These are phyloP conservation scores for Noctua pronuba DNA, from an alignment of 2,888 invertebrate genomes.

Conservation along the genomic window DNA sequence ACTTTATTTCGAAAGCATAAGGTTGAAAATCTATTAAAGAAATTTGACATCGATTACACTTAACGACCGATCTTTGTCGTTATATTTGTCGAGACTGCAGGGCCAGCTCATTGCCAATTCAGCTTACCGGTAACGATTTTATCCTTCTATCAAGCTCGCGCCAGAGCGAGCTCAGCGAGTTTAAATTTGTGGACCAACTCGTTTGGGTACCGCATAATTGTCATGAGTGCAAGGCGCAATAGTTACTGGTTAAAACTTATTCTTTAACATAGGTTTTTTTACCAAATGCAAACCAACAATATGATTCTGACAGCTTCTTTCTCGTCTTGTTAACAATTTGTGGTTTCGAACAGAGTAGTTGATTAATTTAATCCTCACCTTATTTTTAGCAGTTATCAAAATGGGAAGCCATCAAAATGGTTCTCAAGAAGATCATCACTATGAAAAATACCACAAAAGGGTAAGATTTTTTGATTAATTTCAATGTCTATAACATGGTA, in stretches of 20 bases:
- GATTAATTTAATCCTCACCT: slow-evolving; percentile 26
- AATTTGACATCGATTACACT: no score
- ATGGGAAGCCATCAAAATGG: slow-evolving; percentile 94
- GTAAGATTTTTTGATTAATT: slow-evolving; percentile 81
- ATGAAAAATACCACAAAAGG: slow-evolving; percentile 94
- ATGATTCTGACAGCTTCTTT: neutral
- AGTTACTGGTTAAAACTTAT: neutral
- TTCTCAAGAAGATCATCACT: slow-evolving; percentile 92
- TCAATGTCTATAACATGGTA: neutral
- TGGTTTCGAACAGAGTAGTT: neutral
- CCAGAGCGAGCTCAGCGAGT: neutral
- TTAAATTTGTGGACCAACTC: neutral
- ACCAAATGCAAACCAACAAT: neutral
- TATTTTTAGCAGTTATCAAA: slow-evolving; percentile 88
- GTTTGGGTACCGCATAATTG: neutral
- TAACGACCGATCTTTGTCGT: no score
- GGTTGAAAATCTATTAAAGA: no score
- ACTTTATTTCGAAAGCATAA: no score
- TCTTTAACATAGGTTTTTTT: neutral
- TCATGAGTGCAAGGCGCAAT: neutral
- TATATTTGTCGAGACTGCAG: no score
- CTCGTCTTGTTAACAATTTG: neutral
- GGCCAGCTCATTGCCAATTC: neutral
- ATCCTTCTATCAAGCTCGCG: neutral
- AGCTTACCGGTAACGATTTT: neutral